A percentile compares a stretch with the other conserved stretches of the same genome.
Conservation (phyloP, 2,888 invertebrate genomes). For the Odontomyia ornata region DNA sequence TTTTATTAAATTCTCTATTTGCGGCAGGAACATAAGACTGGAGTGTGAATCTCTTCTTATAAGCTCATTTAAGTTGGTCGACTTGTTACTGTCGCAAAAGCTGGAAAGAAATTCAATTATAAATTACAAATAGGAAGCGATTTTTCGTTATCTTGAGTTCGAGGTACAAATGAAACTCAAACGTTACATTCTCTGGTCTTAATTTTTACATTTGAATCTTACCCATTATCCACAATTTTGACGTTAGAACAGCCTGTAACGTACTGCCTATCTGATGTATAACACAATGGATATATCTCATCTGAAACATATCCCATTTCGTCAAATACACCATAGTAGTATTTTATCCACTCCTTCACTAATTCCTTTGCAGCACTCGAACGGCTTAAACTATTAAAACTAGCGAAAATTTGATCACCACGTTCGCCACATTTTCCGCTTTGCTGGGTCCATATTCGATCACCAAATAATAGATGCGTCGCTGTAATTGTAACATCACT, state of each 20-base stretch:
- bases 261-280: constrained; percentile 59
- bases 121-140: no score
- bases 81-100: constrained; percentile 45
- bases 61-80: neutral
- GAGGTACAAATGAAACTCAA: no score
- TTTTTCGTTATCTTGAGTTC: no score
- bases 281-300: constrained; percentile 69
- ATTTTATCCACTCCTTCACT: constrained; percentile 72
- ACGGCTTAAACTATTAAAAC: constrained; percentile 61
- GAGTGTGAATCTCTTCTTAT: constrained; percentile 55
- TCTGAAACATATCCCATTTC: constrained; percentile 71
- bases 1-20: constrained; percentile 66
- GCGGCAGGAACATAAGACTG: constrained; percentile 67
- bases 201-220: constrained; percentile 51
- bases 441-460: constrained; percentile 70
- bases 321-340: constrained; percentile 75
- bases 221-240: constrained; percentile 66
- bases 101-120: constrained; percentile 31
- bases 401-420: constrained; percentile 69
- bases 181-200: no score
- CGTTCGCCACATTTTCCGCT: constrained; percentile 68
- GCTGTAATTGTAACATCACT: constrained; percentile 67
- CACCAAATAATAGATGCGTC: constrained; percentile 66
- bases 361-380: constrained; percentile 60
- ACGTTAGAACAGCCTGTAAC: constrained; percentile 68